Conservation (phyloP, 2,797 vertebrate species). For the Neopelma chrysocephalum region DNA sequence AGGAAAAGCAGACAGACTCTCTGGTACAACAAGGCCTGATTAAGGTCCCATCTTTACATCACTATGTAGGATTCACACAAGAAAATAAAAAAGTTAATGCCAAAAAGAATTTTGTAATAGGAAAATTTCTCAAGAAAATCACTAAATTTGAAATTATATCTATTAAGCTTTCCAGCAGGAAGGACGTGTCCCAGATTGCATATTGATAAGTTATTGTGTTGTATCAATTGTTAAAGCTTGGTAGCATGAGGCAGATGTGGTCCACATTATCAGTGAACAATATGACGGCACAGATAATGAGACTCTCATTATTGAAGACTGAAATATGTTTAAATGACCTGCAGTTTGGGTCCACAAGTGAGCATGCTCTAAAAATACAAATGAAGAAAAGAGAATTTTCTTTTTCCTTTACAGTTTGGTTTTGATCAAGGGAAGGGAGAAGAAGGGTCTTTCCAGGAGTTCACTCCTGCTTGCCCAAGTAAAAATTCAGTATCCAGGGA, state of each 20-base stretch:
- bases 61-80: neutral
- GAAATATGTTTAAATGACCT: neutral
- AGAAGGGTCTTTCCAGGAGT: neutral
- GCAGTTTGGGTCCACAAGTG: neutral
- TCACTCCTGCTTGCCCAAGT: neutral
- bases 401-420: neutral
- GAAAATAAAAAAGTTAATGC: neutral
- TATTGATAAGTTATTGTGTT: neutral
- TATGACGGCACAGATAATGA: accelerated
- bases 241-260: neutral
- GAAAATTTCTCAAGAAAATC: neutral
- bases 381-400: neutral
- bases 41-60: neutral
- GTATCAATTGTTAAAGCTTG: neutral
- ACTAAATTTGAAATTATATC: neutral
- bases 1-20: neutral
- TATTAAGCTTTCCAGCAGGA: neutral
- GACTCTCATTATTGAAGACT: neutral
- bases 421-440: neutral
- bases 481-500: neutral
- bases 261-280: neutral
- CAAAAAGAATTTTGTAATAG: neutral
- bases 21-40: neutral
- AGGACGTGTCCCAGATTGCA: neutral
- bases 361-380: neutral